phyloP scores from a whole-genome alignment of 2,113 vertebrate genomes.

The Rhinoptilus africanus region DNA sequence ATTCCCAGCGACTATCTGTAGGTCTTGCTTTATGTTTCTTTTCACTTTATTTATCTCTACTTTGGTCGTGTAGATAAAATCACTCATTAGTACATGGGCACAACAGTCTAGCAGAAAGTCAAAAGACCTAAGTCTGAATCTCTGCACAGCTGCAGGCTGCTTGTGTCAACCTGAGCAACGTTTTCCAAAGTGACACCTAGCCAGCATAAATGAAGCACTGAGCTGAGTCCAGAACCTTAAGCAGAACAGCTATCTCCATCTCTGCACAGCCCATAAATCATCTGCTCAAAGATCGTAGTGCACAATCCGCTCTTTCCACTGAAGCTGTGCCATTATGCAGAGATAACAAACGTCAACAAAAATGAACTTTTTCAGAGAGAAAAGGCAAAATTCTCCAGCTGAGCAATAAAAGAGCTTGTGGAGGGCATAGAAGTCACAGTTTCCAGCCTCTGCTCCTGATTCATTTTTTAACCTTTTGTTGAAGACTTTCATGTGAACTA shows the following conservation, averaged over 20 bases:
- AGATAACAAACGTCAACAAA: background rate
- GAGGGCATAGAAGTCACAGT: background rate
- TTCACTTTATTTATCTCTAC: background rate
- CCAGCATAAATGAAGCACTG: background rate
- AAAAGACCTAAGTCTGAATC: background rate
- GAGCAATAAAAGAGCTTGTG: background rate
- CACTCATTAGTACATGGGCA: fast-evolving
- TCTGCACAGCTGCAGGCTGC: background rate
- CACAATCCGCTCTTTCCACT: background rate
- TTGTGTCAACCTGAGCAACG: background rate
- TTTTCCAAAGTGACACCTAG: background rate
- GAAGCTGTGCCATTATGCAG: background rate
- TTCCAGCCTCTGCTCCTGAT: background rate
- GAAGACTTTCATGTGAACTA: background rate
- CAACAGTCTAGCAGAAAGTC: background rate
- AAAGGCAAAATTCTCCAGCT: background rate
- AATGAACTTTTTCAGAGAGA: background rate
- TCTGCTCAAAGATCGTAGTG: background rate
- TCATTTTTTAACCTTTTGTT: background rate
- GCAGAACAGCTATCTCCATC: background rate
- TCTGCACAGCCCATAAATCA: background rate
- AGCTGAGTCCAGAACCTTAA: background rate
- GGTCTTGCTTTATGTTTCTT: background rate
- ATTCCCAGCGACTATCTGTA: background rate
- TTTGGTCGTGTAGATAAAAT: background rate